Evolutionary conservation across 2,888 invertebrate species (phyloP).

Genomic region (Mycogona germanica): DNA sequence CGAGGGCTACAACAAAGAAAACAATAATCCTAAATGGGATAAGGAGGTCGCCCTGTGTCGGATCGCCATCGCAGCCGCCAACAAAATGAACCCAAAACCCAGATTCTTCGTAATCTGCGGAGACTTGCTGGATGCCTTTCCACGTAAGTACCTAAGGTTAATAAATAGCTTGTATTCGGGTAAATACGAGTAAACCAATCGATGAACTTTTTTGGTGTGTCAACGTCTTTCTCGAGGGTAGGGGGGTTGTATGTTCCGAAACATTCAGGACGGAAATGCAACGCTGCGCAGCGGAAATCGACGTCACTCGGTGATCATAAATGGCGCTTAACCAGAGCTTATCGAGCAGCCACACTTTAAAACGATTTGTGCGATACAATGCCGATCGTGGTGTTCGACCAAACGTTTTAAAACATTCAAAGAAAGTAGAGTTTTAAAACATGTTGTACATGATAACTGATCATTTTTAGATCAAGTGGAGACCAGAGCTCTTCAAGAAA

Average conservation of each 20-base stretch:
- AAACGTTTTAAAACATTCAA: no score
- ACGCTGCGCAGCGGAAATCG: no score
- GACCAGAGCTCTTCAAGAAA: conserved; percentile 33
- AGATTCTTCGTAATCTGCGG: conserved; percentile 40
- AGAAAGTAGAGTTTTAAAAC: not conserved
- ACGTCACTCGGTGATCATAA: no score
- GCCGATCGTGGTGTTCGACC: no score
- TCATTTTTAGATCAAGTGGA: conserved; percentile 19
- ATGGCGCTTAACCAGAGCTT: not conserved
- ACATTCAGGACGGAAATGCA: no score
- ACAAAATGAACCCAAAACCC: conserved; percentile 37
- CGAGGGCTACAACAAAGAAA: conserved; percentile 30
- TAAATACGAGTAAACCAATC: not conserved
- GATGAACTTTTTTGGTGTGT: not conserved
- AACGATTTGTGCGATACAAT: no score
- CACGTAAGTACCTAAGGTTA: conserved; percentile 27
- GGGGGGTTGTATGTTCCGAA: not conserved
- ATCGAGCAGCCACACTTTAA: not conserved
- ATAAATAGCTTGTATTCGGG: not conserved
- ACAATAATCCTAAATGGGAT: conserved; percentile 32
- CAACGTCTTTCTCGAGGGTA: not conserved
- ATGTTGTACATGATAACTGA: not conserved
- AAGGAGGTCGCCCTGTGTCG: conserved; percentile 35
- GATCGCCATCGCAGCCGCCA: conserved; percentile 34
- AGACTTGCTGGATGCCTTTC: conserved; percentile 40